phyloP scores from a whole-genome alignment of 64 coral and sea anemone genomes.

The Platygyra sinensis region DNA sequence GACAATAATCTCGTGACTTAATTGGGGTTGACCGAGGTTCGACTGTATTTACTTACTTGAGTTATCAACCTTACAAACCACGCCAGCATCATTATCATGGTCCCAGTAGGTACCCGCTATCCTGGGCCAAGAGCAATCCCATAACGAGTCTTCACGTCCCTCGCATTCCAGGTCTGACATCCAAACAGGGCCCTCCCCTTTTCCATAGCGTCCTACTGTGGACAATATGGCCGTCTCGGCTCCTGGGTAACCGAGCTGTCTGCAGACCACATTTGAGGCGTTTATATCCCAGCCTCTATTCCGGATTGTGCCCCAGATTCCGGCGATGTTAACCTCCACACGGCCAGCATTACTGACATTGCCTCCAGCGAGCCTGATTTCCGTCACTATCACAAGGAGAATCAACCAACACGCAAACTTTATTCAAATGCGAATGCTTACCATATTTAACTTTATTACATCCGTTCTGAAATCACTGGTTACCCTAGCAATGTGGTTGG shows the following conservation, averaged over 20 bases:
- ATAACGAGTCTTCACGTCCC: slow-evolving; percentile 32
- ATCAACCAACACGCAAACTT: background rate
- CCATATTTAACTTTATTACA: background rate
- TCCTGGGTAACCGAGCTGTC: slow-evolving; percentile 53
- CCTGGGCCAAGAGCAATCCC: slow-evolving; percentile 36
- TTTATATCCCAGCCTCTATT: background rate
- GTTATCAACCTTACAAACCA: background rate
- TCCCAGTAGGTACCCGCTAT: slow-evolving; percentile 42
- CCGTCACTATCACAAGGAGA: background rate
- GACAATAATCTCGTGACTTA: background rate
- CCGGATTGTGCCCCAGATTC: slow-evolving; percentile 64
- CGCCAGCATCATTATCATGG: slow-evolving; percentile 40
- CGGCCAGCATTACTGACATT: slow-evolving; percentile 27
- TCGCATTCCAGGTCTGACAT: slow-evolving; percentile 49
- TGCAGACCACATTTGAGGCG: slow-evolving; percentile 46
- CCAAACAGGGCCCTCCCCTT: slow-evolving; percentile 55
- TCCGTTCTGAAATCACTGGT: no score
- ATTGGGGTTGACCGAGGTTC: background rate
- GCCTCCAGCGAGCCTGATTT: slow-evolving; percentile 53
- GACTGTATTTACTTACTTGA: slow-evolving; percentile 32
- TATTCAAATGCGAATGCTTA: background rate
- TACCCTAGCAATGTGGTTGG: no score
- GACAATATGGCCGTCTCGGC: background rate
- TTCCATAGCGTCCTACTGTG: slow-evolving; percentile 43
- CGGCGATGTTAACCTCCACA: slow-evolving; percentile 47